phyloP scores from a whole-genome alignment of 1,140 invertebrate species.

The Hyposmocoma kahamanoa region DNA sequence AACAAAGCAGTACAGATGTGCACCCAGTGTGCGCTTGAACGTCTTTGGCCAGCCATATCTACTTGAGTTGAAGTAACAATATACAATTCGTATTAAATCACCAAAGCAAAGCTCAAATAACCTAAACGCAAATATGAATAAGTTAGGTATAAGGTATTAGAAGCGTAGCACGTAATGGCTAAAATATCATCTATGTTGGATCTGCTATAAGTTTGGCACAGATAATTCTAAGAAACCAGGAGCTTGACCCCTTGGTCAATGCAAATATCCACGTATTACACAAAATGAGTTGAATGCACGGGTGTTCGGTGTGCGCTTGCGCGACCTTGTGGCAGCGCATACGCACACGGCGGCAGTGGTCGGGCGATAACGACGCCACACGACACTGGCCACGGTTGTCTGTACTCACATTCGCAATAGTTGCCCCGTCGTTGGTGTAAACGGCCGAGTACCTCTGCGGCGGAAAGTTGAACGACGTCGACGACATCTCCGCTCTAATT shows the following conservation, averaged over 20 bases:
- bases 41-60: constrained; percentile 9
- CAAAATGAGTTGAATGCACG: constrained; percentile 56
- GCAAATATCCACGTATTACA: constrained; percentile 14
- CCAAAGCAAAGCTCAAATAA: too few relatives aligned
- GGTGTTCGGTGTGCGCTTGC: constrained; percentile 23
- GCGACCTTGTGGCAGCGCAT: constrained; percentile 53
- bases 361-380: constrained; percentile 31
- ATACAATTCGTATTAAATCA: background rate
- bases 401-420: constrained; percentile 57
- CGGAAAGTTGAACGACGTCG: constrained; percentile 49
- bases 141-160: too few relatives aligned
- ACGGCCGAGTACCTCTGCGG: constrained; percentile 63
- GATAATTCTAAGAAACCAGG: too few relatives aligned
- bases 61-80: constrained; percentile 1
- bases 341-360: constrained; percentile 31
- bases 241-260: too few relatives aligned
- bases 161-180: too few relatives aligned
- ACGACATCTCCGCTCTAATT: constrained; percentile 30
- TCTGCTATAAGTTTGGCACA: too few relatives aligned
- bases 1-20: constrained; percentile 39
- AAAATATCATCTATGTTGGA: too few relatives aligned
- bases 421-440: constrained; percentile 41
- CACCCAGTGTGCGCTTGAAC: constrained; percentile 16
- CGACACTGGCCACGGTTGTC: constrained; percentile 26
- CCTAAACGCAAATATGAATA: too few relatives aligned